Base-by-base conservation (phyloP, 2,888 invertebrate species). In the Lathronympha strigana region DNA sequence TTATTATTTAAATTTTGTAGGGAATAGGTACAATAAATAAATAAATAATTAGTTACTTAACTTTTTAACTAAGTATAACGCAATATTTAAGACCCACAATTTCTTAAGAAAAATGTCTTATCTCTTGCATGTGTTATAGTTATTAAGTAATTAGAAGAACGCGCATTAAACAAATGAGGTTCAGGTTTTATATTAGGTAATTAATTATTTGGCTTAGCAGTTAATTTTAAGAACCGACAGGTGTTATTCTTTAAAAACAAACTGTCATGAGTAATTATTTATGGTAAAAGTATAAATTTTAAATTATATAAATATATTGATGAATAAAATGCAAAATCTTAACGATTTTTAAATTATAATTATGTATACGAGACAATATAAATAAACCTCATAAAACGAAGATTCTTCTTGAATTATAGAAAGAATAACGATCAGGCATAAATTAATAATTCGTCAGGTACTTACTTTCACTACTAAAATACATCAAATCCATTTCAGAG, bases 401-500 rank as follows among this genome's bases (percentile, higher is more conserved):
- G n/a, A n/a, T n/a, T n/a, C n/a, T n/a, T n/a, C n/a, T n/a, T n/a
- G n/a, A n/a, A n/a, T n/a, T n/a, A n/a, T n/a, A n/a, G n/a, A n/a
- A n/a, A n/a, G n/a, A n/a, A n/a, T n/a, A n/a, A n/a, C n/a, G n/a
- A n/a, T n/a, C n/a, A n/a, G n/a, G n/a, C n/a, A n/a, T n/a, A n/a
- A n/a, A n/a, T n/a, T n/a, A n/a, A n/a, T n/a, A n/a, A 4, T 13
- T 9, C 33, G 13, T 4, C 19, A 2, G 28, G 47, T 63, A 64
- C 64, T 64, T 53, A 64, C 64, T 45, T 43, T 64, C 36, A 58
- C 4, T 43, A 36, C 17, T 13, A 28, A 64, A 57, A 57, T 1
- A 11, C 33, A 19, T 40, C 21, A 53, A 60, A 53, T 64, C 64
- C 64, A 64, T 64, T 33, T 38, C 25, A 49, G 61, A 66, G 47